Percentiles rank a stretch among this genome's conserved stretches.
phyloP scores from a whole-genome alignment of 2,888 invertebrate genomes.

The Lissocephala sabroskyi region DNA sequence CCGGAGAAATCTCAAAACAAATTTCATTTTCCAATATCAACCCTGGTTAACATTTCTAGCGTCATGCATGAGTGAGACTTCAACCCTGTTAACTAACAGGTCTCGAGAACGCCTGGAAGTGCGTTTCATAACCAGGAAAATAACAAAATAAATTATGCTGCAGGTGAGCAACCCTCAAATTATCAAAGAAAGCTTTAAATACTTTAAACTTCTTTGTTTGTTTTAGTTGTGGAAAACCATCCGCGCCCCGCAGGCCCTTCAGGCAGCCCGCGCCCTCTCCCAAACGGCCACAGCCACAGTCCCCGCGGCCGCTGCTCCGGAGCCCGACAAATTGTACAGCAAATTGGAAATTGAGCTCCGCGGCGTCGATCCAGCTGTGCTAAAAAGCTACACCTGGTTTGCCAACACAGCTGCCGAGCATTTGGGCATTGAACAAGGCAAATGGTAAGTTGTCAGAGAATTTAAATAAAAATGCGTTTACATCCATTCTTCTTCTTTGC shows the following conservation, averaged over 20 bases:
- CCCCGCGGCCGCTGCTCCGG: constrained; percentile 11
- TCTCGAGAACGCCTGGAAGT: too few species aligned
- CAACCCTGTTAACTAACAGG: too few species aligned
- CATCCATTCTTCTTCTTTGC: too few species aligned
- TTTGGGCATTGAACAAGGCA: constrained; percentile 83
- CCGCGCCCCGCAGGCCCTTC: constrained; percentile 18
- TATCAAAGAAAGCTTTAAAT: constrained; percentile 15
- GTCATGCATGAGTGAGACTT: too few species aligned
- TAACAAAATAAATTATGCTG: constrained; percentile 41
- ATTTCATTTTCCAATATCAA: too few species aligned
- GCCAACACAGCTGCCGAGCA: constrained; percentile 85
- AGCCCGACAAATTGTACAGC: constrained; percentile 84
- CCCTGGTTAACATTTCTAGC: too few species aligned
- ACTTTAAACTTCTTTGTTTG: too few species aligned
- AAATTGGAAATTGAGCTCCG: constrained; percentile 88
- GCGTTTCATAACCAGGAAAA: too few species aligned
- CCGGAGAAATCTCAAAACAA: too few species aligned
- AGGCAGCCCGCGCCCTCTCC: constrained; percentile 29
- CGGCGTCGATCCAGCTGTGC: constrained; percentile 89
- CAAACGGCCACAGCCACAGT: not conserved
- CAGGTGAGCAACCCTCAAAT: constrained; percentile 26
- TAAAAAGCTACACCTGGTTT: constrained; percentile 91
- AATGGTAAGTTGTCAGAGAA: too few species aligned
- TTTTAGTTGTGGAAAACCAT: constrained; percentile 28
- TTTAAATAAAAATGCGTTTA: too few species aligned